phyloP scores from a whole-genome alignment of 2,797 vertebrate genomes.

The Borostomias antarcticus region DNA sequence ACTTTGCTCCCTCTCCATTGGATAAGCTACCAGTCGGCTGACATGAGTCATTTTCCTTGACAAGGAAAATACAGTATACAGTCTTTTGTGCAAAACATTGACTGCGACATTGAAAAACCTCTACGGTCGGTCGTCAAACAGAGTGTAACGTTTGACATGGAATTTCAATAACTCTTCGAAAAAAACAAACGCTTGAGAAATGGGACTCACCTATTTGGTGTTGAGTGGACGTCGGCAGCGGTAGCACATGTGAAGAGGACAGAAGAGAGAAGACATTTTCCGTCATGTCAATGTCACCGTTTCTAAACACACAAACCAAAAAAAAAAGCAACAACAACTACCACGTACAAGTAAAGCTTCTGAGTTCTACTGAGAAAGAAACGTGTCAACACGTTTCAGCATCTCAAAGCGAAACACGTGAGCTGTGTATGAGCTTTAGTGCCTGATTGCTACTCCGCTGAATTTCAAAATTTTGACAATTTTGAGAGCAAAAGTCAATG shows the following conservation, averaged over 20 bases:
- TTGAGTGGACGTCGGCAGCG: constrained; percentile 29
- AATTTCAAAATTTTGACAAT: constrained; percentile 7
- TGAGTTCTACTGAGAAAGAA: background rate
- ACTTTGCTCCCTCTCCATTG: too few species aligned
- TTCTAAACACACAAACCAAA: background rate
- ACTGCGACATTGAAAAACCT: too few species aligned
- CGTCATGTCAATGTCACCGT: constrained; percentile 2
- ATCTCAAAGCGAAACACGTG: background rate
- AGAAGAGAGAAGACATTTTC: constrained; percentile 16
- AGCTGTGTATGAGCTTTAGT: background rate
- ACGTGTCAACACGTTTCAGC: background rate
- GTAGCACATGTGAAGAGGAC: constrained; percentile 6
- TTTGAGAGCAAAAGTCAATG: constrained; percentile 11
- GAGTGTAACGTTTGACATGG: too few species aligned
- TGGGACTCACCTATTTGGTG: constrained; percentile 39
- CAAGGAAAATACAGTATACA: too few species aligned
- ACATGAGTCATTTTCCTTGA: too few species aligned
- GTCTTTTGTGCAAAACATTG: too few species aligned
- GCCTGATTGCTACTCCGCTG: background rate
- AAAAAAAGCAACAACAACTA: background rate
- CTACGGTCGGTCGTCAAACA: too few species aligned
- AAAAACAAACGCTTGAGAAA: background rate
- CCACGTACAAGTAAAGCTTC: constrained; percentile 6
- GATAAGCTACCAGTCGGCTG: too few species aligned
- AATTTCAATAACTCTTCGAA: too few species aligned